Base-by-base conservation (phyloP, 2,888 invertebrate genomes). In the Panopea generosa region DNA sequence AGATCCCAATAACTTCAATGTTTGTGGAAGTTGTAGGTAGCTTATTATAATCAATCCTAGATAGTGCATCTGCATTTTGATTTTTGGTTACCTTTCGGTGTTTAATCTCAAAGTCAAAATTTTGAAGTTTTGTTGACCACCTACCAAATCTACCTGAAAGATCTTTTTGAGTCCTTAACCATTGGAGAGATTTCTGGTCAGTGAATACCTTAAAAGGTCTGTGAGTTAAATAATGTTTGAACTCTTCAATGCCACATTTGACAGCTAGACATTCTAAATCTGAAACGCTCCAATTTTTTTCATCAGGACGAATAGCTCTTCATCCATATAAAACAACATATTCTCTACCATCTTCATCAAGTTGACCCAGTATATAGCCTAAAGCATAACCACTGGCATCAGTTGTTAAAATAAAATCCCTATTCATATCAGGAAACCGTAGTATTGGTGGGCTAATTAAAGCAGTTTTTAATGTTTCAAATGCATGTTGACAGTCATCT, bases 181-280 rank as follows among this genome's bases (percentile, higher is more conserved):
- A n/a, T n/a, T n/a, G n/a, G n/a, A n/a, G n/a, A n/a, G n/a, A n/a
- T n/a, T n/a, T n/a, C n/a, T n/a, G n/a, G n/a, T n/a, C n/a, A n/a
- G n/a, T n/a, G n/a, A n/a, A n/a, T n/a, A n/a, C n/a, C n/a, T n/a
- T n/a, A n/a, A n/a, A n/a, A n/a, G n/a, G n/a, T n/a, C n/a, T n/a
- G n/a, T n/a, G n/a, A n/a, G n/a, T n/a, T n/a, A n/a, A n/a, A n/a
- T n/a, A n/a, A n/a, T n/a, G 68, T 9, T 38, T 20, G 43, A 33
- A 68, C 1, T 52, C 27, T 7, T 50, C 53, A 4, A 68, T 60
- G 1, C 60, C 61, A 52, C 22, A 27, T 16, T 62, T 33, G 16
- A 69, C 52, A 24, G 69, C 69, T n/a, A 69, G 56, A 62, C 69
- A 69, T 29, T 69, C 69, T 18, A 61, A 49, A 49, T 61, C 69